These are phyloP conservation scores for Falco biarmicus DNA, from an alignment of 2,797 vertebrate species.

Conservation along the genomic window DNA sequence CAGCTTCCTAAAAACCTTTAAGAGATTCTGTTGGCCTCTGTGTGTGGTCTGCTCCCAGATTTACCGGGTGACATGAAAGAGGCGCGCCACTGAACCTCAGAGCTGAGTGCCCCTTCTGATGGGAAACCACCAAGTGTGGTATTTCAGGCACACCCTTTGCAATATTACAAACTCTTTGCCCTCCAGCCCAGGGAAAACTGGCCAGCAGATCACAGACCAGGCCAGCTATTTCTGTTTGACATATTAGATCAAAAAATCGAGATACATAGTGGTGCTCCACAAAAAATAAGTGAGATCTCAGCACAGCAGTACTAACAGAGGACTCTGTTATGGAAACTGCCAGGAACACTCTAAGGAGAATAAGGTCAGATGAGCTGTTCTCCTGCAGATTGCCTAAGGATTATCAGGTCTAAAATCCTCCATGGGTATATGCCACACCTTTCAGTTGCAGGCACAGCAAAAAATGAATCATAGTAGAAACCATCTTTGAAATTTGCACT, in stretches of 20 bases:
- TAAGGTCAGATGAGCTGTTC: neutral
- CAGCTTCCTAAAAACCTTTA: neutral
- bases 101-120: neutral
- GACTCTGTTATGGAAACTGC: neutral
- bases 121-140: neutral
- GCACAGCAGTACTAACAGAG: neutral
- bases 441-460: neutral
- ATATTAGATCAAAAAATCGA: neutral
- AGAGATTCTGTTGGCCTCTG: neutral
- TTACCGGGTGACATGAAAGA: neutral
- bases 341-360: neutral
- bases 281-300: neutral
- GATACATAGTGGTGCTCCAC: neutral
- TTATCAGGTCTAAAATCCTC: neutral
- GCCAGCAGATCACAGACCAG: neutral
- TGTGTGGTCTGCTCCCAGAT: neutral
- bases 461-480: neutral
- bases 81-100: neutral
- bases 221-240: neutral
- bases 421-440: neutral
- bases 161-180: neutral
- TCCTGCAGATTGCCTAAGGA: neutral
- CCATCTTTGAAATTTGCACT: neutral
- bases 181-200: neutral
- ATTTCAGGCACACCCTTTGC: neutral